Conservation (phyloP, 1,140 invertebrate species). For the Akabosia matsudoensis region DNA sequence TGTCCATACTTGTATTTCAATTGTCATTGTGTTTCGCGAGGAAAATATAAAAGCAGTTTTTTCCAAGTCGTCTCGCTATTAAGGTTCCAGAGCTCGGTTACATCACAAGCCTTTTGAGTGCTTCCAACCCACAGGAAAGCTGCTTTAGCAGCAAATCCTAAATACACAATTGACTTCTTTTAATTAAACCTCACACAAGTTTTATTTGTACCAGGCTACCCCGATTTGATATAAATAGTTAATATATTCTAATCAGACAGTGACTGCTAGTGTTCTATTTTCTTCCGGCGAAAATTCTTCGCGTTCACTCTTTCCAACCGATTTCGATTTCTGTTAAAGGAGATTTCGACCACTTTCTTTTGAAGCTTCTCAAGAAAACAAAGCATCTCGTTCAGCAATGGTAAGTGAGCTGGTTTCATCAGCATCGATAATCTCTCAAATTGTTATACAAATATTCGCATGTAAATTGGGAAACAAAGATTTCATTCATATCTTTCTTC, state of each 20-base stretch:
- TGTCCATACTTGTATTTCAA: no score
- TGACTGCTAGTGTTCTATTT: not conserved
- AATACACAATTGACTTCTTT: not conserved
- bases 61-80: conserved; percentile 25
- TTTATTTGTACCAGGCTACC: not conserved
- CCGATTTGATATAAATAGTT: not conserved
- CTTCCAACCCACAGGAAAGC: conserved; percentile 4
- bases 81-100: conserved; percentile 26
- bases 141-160: not conserved
- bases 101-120: not conserved
- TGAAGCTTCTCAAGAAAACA: not conserved
- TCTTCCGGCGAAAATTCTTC: not conserved
- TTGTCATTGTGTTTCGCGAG: no score
- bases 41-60: conserved; percentile 15
- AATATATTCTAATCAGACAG: not conserved
- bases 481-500: not conserved
- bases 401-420: not conserved
- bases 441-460: not conserved
- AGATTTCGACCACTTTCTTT: not conserved
- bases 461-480: not conserved
- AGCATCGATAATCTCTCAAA: no score
- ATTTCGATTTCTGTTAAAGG: not conserved
- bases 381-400: not conserved
- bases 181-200: not conserved
- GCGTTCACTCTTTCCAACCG: no score